Percentiles rank a stretch among this genome's conserved stretches.
These are phyloP conservation scores for Drosophila neutralis DNA, from an alignment of 2,888 invertebrate species.

Conservation along the genomic window DNA sequence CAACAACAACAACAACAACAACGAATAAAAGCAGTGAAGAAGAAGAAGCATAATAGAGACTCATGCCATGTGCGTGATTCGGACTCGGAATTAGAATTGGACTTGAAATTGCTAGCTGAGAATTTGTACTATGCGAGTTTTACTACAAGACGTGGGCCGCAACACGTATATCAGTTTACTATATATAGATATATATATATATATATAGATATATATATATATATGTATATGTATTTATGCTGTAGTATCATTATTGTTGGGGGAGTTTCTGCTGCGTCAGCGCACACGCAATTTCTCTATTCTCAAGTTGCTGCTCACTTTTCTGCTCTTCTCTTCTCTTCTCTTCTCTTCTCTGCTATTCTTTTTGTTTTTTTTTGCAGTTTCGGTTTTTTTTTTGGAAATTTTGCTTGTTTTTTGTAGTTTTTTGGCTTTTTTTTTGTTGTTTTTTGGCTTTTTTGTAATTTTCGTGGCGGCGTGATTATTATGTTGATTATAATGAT, in stretches of 20 bases:
- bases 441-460: conserved; percentile 33
- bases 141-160: conserved; percentile 32
- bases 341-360: background rate
- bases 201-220: conserved; percentile 5
- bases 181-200: background rate
- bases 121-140: conserved; percentile 57
- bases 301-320: conserved; percentile 12
- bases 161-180: background rate
- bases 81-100: conserved; percentile 21
- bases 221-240: background rate
- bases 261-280: conserved; percentile 73
- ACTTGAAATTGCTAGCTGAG: conserved; percentile 25
- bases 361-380: conserved; percentile 14
- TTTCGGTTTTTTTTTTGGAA: background rate
- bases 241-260: conserved; percentile 20
- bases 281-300: conserved; percentile 65
- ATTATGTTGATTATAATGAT: conserved; percentile 60
- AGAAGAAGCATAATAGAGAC: conserved; percentile 38
- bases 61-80: conserved; percentile 55
- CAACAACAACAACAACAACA: conserved; percentile 1
- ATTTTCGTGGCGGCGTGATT: conserved; percentile 45
- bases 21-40: background rate
- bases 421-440: conserved; percentile 7
- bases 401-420: background rate
- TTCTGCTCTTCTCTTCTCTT: background rate